phyloP scores from a whole-genome alignment of 2,797 vertebrate species.

The Cryptoblepharus egeriae region DNA sequence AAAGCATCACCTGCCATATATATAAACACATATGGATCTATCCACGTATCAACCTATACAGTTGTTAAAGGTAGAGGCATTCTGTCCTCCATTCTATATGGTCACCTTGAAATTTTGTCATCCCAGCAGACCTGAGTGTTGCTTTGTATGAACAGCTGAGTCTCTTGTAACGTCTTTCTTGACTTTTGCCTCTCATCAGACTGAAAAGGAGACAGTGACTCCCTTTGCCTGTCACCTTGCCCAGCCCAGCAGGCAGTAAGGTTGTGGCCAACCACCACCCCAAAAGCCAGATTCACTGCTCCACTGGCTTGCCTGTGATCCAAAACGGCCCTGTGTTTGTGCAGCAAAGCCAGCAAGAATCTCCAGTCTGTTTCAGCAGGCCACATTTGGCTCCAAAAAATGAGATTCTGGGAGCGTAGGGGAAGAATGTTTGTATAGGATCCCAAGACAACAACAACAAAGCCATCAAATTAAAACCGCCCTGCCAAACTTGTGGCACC shows the following conservation, averaged over 20 bases:
- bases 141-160: not conserved
- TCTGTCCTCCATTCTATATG: too few species aligned
- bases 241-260: not conserved
- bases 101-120: too few species aligned
- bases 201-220: not conserved
- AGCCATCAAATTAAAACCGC: not conserved
- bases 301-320: not conserved
- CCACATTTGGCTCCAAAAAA: conserved; percentile 2
- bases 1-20: too few species aligned
- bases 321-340: not conserved
- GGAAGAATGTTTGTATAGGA: conserved; percentile 29
- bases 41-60: too few species aligned
- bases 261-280: not conserved
- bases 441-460: conserved; percentile 27
- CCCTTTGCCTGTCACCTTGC: not conserved
- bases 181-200: not conserved
- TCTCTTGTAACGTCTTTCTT: not conserved
- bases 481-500: conserved; percentile 9
- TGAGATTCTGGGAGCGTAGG: not conserved
- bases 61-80: too few species aligned
- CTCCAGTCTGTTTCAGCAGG: conserved; percentile 21
- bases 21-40: too few species aligned
- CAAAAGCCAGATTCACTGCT: not conserved
- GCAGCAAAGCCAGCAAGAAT: conserved; percentile 12
- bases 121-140: not conserved